Conservation (phyloP, 2,797 vertebrate species). For the Smutsia temminckii region DNA sequence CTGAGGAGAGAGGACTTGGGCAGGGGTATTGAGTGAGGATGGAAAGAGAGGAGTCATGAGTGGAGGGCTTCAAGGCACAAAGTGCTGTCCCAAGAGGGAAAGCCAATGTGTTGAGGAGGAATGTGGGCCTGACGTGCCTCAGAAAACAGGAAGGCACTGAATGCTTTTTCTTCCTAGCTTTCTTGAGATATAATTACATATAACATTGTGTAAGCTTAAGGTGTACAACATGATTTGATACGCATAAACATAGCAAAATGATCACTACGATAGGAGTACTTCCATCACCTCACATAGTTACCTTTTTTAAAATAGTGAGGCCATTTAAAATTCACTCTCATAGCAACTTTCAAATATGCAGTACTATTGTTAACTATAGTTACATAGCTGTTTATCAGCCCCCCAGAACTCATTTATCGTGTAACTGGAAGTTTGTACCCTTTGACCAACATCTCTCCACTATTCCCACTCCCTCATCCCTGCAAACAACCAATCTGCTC, state of each 20-base stretch:
- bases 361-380: background rate
- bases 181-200: background rate
- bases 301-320: too few relatives aligned
- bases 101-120: background rate
- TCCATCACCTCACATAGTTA: background rate
- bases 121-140: background rate
- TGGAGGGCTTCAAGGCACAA: accelerated
- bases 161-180: background rate
- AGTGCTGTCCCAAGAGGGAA: background rate
- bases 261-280: background rate
- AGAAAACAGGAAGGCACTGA: background rate
- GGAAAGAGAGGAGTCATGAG: background rate
- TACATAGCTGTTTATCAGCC: background rate
- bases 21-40: background rate
- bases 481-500: background rate
- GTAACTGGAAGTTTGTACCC: background rate
- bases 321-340: background rate
- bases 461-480: background rate
- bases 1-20: background rate
- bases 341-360: background rate
- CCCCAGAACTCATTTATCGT: background rate
- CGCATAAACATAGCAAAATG: background rate
- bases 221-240: background rate
- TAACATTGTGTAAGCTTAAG: background rate
- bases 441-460: background rate